A percentile compares a stretch with the other conserved stretches of the same genome.
Conservation (phyloP, 2,888 invertebrate species). For the Thalpophila matura region DNA sequence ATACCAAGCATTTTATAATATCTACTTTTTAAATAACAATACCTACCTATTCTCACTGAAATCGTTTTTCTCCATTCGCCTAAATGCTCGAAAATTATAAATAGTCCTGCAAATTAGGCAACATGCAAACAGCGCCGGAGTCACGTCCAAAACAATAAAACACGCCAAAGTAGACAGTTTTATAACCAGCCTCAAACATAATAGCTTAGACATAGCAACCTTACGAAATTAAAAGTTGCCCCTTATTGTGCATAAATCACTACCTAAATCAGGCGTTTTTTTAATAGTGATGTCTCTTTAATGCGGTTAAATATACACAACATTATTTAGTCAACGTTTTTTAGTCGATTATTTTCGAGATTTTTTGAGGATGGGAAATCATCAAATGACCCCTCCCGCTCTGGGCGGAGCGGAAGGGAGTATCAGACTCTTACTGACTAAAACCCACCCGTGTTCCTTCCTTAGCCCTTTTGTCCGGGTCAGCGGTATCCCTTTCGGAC, state of each 20-base stretch:
- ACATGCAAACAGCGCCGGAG: constrained; percentile 48
- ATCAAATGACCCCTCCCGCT: too few species aligned
- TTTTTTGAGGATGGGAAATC: not conserved
- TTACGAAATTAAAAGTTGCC: constrained; percentile 85
- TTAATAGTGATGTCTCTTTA: constrained; percentile 47
- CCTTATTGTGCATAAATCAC: constrained; percentile 85
- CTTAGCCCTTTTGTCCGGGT: too few species aligned
- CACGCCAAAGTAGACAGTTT: constrained; percentile 76
- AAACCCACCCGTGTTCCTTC: too few species aligned
- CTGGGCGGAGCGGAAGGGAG: too few species aligned
- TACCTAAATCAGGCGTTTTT: constrained; percentile 72
- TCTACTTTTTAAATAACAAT: too few species aligned
- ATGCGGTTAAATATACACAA: not conserved
- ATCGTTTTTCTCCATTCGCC: constrained; percentile 11
- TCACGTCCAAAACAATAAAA: constrained; percentile 65
- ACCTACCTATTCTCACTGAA: not conserved
- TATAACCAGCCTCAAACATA: constrained; percentile 75
- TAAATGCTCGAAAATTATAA: constrained; percentile 32
- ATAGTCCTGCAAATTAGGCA: constrained; percentile 47
- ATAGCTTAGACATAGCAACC: constrained; percentile 75
- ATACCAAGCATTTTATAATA: too few species aligned
- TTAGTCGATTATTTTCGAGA: constrained; percentile 21
- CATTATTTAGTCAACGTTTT: too few species aligned
- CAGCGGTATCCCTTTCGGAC: too few species aligned
- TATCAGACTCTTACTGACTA: too few species aligned